Percentiles rank a stretch among this genome's conserved stretches.
Conservation (phyloP, 2,888 invertebrate genomes). For the Euplexia lucipara region DNA sequence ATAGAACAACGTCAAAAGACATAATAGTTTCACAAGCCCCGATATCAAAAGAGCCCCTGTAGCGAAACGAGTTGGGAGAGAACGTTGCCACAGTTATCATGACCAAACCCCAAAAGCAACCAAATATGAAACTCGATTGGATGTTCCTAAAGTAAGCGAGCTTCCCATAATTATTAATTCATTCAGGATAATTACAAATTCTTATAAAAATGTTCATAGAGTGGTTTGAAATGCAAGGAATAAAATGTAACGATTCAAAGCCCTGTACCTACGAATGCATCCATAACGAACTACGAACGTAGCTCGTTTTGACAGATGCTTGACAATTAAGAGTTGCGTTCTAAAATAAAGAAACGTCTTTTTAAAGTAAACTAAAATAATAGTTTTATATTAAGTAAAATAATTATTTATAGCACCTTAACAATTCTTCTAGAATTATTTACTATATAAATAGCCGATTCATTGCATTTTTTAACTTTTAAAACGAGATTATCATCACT, state of each 20-base stretch:
- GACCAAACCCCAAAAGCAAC: slow-evolving; percentile 70
- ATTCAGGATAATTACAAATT: neutral
- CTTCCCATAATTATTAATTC: neutral
- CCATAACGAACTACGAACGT: slow-evolving; percentile 29
- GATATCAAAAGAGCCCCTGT: slow-evolving; percentile 74
- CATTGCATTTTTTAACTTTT: slow-evolving; percentile 52
- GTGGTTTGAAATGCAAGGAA: neutral
- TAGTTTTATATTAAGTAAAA: slow-evolving; percentile 43
- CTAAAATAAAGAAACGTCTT: slow-evolving; percentile 69
- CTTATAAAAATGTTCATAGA: neutral
- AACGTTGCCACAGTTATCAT: slow-evolving; percentile 84
- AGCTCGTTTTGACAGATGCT: slow-evolving; percentile 66
- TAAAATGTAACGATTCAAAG: neutral
- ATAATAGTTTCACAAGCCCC: slow-evolving; percentile 82
- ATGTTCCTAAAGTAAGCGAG: slow-evolving; percentile 75
- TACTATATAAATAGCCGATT: slow-evolving; percentile 15
- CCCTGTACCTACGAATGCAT: slow-evolving; percentile 64
- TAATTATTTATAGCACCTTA: slow-evolving; percentile 46
- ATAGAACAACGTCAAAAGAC: slow-evolving; percentile 79
- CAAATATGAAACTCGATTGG: slow-evolving; percentile 60
- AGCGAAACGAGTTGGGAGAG: slow-evolving; percentile 80
- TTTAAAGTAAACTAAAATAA: slow-evolving; percentile 61
- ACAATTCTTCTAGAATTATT: slow-evolving; percentile 47
- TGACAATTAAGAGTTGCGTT: slow-evolving; percentile 74
- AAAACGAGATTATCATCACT: slow-evolving; percentile 76